Conservation (phyloP, 2,797 vertebrate genomes). For the Gallinago nigripennis region DNA sequence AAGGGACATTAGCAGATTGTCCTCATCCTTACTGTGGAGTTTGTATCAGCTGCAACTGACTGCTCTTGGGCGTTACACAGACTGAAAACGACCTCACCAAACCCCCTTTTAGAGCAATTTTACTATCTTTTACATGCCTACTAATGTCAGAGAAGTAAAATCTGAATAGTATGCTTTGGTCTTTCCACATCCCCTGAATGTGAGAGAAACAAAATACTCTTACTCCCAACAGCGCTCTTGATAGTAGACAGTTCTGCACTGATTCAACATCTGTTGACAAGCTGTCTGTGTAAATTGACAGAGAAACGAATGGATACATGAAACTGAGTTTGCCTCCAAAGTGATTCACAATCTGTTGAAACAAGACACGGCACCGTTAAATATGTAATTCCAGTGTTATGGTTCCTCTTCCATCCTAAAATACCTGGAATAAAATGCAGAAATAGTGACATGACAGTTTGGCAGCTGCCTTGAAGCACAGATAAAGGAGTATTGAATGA, state of each 20-base stretch:
- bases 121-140: not conserved
- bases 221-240: not conserved
- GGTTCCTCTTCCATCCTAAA: slow-evolving; percentile 15
- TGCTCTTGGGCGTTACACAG: not conserved
- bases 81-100: not conserved
- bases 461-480: not conserved
- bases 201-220: not conserved
- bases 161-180: not conserved
- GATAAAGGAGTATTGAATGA: not conserved
- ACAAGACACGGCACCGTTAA: not conserved
- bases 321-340: not conserved
- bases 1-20: not conserved
- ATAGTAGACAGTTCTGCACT: not conserved
- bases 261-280: slow-evolving; percentile 42
- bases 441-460: slow-evolving; percentile 18
- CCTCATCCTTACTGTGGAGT: not conserved
- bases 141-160: not conserved
- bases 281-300: not conserved
- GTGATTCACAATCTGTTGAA: slow-evolving; percentile 20
- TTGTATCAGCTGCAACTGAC: not conserved
- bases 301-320: not conserved
- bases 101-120: not conserved
- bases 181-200: not conserved
- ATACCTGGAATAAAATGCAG: not conserved
- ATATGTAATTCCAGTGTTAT: not conserved